Evolutionary conservation across 2,113 vertebrate species (phyloP).

Genomic region (Octodon degus): DNA sequence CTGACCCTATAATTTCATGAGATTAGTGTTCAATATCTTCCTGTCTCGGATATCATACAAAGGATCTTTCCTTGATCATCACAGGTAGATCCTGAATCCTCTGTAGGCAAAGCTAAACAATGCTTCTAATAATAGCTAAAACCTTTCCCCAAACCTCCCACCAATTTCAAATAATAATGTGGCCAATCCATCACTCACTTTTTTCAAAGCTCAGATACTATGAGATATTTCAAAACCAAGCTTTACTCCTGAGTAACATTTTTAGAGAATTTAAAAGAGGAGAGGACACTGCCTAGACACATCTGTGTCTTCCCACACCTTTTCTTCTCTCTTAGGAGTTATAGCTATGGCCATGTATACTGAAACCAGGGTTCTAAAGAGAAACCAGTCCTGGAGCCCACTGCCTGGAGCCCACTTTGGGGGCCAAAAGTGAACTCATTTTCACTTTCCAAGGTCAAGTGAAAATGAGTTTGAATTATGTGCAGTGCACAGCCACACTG

Average conservation of each 20-base stretch:
- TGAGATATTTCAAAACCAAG: not conserved
- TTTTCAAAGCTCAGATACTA: not conserved
- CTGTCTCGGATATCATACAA: not conserved
- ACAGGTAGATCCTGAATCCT: not conserved
- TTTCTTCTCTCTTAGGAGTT: not conserved
- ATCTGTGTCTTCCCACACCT: not conserved
- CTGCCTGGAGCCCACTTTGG: no score
- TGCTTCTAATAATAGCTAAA: not conserved
- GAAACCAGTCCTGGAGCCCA: not conserved
- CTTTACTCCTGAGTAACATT: constrained; percentile 16
- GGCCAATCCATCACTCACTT: not conserved
- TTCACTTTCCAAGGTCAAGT: not conserved
- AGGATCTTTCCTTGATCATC: not conserved
- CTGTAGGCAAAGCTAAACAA: not conserved
- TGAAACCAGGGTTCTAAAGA: not conserved
- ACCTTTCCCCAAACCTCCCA: not conserved
- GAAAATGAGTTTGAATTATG: not conserved
- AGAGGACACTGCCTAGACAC: not conserved
- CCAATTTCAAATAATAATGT: not conserved
- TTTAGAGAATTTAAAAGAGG: constrained; percentile 4
- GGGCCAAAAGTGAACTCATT: no score
- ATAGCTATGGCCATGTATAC: fast-evolving
- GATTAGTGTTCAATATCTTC: not conserved
- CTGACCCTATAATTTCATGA: not conserved
- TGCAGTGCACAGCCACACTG: not conserved